Evolutionary conservation across 2,113 vertebrate species (phyloP), one percentile per base, ranked within the genome.

Genomic region (Anser brachyrhynchus): DNA sequence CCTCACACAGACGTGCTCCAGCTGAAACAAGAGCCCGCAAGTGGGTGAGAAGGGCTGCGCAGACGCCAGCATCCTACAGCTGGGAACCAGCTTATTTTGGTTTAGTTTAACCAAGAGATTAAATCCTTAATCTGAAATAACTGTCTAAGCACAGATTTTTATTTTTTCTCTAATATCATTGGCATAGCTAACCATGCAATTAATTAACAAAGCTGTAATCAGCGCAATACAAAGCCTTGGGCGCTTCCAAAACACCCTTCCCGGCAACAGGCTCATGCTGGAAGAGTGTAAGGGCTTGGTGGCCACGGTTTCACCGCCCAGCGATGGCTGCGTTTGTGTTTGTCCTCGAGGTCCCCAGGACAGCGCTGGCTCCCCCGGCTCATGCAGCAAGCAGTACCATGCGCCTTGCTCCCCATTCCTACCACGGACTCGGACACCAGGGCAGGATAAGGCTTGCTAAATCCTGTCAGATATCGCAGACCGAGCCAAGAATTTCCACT

Each of bases 51-150:
- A 91, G 64, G 87, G 61, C 65, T 81, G 17, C 29, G 43, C 22
- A 21, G 66, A 51, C 70, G 71, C 74, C 77, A 69, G 29, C 70
- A 65, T 67, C 62, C 39, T 97, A 87, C 94, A 96, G 93, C 94
- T 91, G 89, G 57, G 84, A 44, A 82, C 23, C 77, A 57, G 77
- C 91, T 96, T 95, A 61, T 65, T 95, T 92, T 69, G 81, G 58
- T 91, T 87, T 93, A 94, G 67, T 80, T 96, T 92, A 93, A 95
- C 92, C 87, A 96, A 95, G 41, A 70, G 91, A 96, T 97, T 95
- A 96, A 87, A 62, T 49, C 66, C 66, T 92, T 95, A 96, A 97
- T 96, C 96, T 91, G 89, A 92, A 95, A 92, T 94, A 95, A 91
- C 84, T 91, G 89, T 89, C 89, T 95, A 92, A 95, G 89, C 25